Percentiles rank a stretch among this genome's conserved stretches.
phyloP scores from a whole-genome alignment of 37 sponge, comb jelly and placozoan species.

The Ianthella basta region DNA sequence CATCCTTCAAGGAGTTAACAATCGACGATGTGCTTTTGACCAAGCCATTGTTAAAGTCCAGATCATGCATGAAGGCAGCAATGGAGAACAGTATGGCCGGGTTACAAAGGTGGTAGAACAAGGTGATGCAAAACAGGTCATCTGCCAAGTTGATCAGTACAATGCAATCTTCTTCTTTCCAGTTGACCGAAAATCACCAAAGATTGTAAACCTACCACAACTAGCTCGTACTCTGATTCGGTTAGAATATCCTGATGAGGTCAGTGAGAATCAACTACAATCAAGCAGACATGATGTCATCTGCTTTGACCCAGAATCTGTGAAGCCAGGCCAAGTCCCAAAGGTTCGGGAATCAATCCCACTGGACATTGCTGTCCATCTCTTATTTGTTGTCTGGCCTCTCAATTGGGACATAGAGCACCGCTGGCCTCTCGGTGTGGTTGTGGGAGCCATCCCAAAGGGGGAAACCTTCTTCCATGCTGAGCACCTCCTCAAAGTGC shows the following conservation, averaged over 20 bases:
- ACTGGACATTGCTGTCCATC: constrained; percentile 36
- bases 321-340: constrained; percentile 40
- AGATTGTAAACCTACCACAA: constrained; percentile 54
- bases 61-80: constrained; percentile 3
- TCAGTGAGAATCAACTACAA: background rate
- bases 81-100: background rate
- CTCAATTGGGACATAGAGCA: constrained; percentile 55
- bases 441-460: constrained; percentile 48
- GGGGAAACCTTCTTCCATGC: constrained; percentile 49
- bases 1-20: constrained; percentile 44
- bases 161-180: constrained; percentile 57
- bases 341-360: constrained; percentile 58
- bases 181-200: constrained; percentile 41
- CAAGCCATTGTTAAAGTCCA: constrained; percentile 55
- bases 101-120: constrained; percentile 29
- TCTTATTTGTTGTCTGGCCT: constrained; percentile 60
- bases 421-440: constrained; percentile 56
- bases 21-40: constrained; percentile 71
- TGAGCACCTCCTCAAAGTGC: constrained; percentile 37
- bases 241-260: background rate
- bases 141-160: constrained; percentile 46
- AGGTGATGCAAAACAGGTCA: constrained; percentile 16
- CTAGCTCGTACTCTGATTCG: constrained; percentile 16
- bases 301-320: constrained; percentile 41
- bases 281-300: constrained; percentile 48